phyloP scores from a whole-genome alignment of 2,113 vertebrate genomes.

The Myrmecophaga tridactyla region DNA sequence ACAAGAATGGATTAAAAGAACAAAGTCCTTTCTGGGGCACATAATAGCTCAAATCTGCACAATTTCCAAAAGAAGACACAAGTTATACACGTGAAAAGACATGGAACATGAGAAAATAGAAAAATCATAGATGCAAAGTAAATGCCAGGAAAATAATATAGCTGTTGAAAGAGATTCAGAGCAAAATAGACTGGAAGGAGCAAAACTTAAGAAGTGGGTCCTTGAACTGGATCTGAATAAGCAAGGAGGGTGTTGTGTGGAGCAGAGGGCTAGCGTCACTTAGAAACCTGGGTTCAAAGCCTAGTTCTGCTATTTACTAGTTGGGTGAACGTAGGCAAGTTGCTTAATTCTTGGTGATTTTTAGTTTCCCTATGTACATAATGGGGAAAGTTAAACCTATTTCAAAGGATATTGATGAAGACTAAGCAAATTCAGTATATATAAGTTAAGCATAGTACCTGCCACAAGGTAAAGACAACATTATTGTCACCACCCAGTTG shows the following conservation, averaged over 20 bases:
- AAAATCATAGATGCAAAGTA: neutral
- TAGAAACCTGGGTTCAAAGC: neutral
- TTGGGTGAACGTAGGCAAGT: neutral
- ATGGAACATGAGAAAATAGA: neutral
- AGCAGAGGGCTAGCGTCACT: neutral
- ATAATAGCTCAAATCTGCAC: no score
- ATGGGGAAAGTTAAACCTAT: neutral
- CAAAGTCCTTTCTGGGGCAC: no score
- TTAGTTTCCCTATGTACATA: neutral
- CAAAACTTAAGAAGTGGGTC: neutral
- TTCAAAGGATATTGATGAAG: neutral
- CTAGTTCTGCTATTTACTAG: no score
- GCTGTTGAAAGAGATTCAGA: neutral
- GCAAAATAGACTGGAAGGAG: neutral
- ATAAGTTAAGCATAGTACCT: neutral
- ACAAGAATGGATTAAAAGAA: no score
- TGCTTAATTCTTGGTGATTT: neutral
- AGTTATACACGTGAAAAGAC: neutral
- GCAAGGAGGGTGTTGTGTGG: accelerated
- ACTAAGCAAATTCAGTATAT: neutral
- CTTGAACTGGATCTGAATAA: neutral
- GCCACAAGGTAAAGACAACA: neutral
- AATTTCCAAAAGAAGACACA: neutral
- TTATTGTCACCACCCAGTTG: neutral
- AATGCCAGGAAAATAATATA: neutral